phyloP scores from a whole-genome alignment of 2,113 vertebrate species.

The Phaetusa simplex region DNA sequence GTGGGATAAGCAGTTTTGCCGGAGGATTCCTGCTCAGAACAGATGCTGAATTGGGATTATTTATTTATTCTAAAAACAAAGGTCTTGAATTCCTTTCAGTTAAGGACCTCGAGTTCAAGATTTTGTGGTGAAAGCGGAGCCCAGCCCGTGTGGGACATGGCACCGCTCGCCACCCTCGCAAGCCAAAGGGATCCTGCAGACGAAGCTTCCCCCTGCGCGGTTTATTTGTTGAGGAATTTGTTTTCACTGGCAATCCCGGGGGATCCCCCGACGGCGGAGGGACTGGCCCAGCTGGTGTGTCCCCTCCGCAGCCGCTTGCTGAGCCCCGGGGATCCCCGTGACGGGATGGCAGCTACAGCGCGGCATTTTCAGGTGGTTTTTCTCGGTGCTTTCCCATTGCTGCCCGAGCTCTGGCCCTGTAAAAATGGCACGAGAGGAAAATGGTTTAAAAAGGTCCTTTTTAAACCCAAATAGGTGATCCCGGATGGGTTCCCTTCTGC shows the following conservation, averaged over 20 bases:
- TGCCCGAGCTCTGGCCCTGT: neutral
- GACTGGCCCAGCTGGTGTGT: neutral
- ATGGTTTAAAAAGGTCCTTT: neutral
- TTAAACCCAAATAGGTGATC: accelerated
- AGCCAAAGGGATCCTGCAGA: neutral
- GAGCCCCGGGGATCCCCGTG: accelerated
- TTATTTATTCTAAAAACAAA: neutral
- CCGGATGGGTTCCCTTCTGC: accelerated
- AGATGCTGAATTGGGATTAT: neutral
- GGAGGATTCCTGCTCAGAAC: neutral
- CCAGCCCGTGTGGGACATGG: accelerated
- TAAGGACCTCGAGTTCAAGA: neutral
- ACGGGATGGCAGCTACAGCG: neutral
- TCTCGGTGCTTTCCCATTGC: accelerated
- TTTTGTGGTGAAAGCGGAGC: neutral
- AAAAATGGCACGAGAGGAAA: neutral
- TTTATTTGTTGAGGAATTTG: neutral
- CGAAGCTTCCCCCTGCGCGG: neutral
- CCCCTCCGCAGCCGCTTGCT: neutral
- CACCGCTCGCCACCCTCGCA: accelerated
- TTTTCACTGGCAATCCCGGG: neutral
- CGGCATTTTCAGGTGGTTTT: accelerated
- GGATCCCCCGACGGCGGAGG: neutral
- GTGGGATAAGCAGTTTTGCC: neutral
- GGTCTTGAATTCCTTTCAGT: neutral